These are phyloP conservation scores for Erinaceus europaeus DNA, from an alignment of 2,113 vertebrate species.

Conservation along the genomic window DNA sequence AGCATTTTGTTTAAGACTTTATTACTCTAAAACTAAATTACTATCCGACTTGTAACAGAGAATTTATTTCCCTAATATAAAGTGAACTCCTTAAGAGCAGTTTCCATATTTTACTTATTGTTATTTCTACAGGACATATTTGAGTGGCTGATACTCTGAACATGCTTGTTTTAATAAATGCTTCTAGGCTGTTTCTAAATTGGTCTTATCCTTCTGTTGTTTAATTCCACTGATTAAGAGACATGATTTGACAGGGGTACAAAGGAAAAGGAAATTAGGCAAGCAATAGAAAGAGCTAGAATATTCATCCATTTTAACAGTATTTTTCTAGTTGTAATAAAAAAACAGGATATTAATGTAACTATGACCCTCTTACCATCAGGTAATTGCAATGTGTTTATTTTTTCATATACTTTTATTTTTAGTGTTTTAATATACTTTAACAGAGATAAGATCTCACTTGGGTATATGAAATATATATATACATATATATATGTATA, in stretches of 20 bases:
- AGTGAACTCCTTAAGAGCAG: neutral
- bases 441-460: too few species aligned
- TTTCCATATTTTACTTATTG: slow-evolving; percentile 16
- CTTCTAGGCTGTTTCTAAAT: slow-evolving; percentile 8
- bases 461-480: too few species aligned
- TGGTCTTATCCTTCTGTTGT: neutral
- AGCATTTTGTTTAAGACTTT: neutral
- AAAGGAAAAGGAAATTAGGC: neutral
- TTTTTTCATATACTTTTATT: neutral
- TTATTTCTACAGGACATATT: slow-evolving; percentile 1
- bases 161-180: neutral
- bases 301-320: neutral
- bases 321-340: neutral
- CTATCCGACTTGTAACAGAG: neutral
- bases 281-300: neutral
- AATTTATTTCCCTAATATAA: slow-evolving; percentile 43
- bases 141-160: neutral
- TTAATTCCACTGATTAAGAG: neutral
- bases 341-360: neutral
- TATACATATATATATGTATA: too few species aligned
- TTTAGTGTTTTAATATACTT: neutral
- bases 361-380: too few species aligned
- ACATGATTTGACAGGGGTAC: neutral
- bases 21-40: slow-evolving; percentile 27
- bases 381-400: neutral